A percentile compares a stretch with the other conserved stretches of the same genome.
These are phyloP conservation scores for Agonopterix arenella DNA, from an alignment of 2,888 invertebrate species.

Conservation along the genomic window DNA sequence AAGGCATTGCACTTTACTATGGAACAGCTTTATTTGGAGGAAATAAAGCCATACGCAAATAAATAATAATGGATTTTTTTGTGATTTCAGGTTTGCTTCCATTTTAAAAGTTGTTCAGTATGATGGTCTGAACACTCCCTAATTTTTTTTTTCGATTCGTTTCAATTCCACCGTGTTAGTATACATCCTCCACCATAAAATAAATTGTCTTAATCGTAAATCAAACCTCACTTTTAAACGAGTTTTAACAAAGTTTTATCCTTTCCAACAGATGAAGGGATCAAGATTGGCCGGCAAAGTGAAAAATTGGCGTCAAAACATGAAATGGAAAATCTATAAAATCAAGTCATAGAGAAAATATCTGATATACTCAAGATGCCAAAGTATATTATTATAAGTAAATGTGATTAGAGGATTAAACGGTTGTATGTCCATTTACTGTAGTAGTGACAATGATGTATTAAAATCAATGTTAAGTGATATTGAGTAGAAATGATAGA, in stretches of 20 bases:
- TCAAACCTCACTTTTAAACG: not conserved
- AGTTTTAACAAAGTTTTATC: slow-evolving; percentile 1
- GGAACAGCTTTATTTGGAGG: too few relatives aligned
- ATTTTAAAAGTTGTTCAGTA: too few relatives aligned
- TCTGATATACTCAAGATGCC: slow-evolving; percentile 55
- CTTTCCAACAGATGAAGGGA: slow-evolving; percentile 59
- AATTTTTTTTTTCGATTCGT: too few relatives aligned
- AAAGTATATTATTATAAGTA: slow-evolving; percentile 45
- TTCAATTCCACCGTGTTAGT: too few relatives aligned
- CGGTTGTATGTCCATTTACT: slow-evolving; percentile 73
- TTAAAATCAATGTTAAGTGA: slow-evolving; percentile 40
- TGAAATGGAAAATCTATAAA: slow-evolving; percentile 3
- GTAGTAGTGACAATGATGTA: slow-evolving; percentile 40
- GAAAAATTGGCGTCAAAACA: slow-evolving; percentile 23
- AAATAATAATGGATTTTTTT: too few relatives aligned
- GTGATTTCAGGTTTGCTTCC: too few relatives aligned
- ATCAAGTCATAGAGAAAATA: slow-evolving; percentile 2
- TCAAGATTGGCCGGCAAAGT: slow-evolving; percentile 26
- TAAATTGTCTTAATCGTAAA: not conserved
- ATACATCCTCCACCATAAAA: too few relatives aligned
- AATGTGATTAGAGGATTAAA: slow-evolving; percentile 47
- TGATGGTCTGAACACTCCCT: too few relatives aligned
- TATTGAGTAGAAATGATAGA: slow-evolving; percentile 10
- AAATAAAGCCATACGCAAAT: too few relatives aligned
- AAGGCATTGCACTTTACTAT: too few relatives aligned